These are phyloP conservation scores for Poecile atricapillus DNA, from an alignment of 2,113 vertebrate genomes.

Conservation along the genomic window DNA sequence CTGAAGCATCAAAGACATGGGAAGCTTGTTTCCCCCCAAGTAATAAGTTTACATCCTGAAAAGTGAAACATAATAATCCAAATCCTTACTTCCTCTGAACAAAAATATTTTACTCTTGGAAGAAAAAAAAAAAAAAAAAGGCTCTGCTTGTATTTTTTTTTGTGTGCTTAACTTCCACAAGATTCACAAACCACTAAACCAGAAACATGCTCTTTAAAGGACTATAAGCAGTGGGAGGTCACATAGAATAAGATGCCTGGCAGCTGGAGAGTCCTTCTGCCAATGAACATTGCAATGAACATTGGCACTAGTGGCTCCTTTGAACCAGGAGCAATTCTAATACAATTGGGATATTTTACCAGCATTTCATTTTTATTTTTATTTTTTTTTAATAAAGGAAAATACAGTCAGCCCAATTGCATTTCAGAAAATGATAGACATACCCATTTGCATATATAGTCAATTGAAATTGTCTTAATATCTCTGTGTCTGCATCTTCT, in stretches of 20 bases:
- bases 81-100: background rate
- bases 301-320: background rate
- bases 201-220: background rate
- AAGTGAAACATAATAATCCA: background rate
- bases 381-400: too few species aligned
- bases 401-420: fast-evolving
- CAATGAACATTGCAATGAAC: background rate
- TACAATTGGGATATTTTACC: background rate
- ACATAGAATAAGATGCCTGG: background rate
- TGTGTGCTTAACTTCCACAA: background rate
- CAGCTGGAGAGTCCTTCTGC: background rate
- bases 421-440: background rate
- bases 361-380: background rate
- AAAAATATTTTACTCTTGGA: background rate
- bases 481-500: background rate
- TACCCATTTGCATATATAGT: background rate
- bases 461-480: background rate
- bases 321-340: background rate
- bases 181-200: background rate
- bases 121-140: background rate
- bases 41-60: background rate
- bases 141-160: background rate
- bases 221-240: background rate
- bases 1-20: background rate
- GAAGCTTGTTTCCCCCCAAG: background rate